phyloP scores from a whole-genome alignment of 2,888 invertebrate species.

The Acrobeloides nanus region DNA sequence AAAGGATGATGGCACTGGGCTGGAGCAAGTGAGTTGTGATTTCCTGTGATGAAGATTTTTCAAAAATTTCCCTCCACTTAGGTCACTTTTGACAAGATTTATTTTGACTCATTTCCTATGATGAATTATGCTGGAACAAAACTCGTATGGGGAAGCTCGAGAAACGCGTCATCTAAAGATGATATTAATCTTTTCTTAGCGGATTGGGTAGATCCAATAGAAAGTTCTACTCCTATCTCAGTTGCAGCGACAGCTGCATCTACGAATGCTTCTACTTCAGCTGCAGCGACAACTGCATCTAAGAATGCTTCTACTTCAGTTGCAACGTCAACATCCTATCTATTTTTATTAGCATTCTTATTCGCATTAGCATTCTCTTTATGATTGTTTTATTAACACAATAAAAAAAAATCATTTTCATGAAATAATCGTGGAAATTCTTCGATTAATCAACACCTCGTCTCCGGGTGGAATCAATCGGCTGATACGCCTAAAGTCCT shows the following conservation, averaged over 20 bases:
- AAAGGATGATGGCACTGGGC: conserved; percentile 38
- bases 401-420: too few species aligned
- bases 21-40: conserved; percentile 25
- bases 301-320: background rate
- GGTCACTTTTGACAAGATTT: conserved; percentile 33
- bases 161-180: conserved; percentile 14
- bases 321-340: too few species aligned
- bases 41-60: background rate
- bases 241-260: too few species aligned
- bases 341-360: too few species aligned
- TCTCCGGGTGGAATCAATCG: conserved; percentile 23
- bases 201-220: conserved; percentile 38
- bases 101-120: conserved; percentile 50
- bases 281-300: background rate
- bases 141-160: conserved; percentile 33
- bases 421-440: conserved; percentile 15
- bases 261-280: background rate
- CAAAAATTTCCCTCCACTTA: conserved; percentile 4
- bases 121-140: conserved; percentile 41
- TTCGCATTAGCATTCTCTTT: too few species aligned
- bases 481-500: conserved; percentile 16
- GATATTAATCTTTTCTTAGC: conserved; percentile 46
- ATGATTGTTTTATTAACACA: too few species aligned
- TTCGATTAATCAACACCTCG: conserved; percentile 18
- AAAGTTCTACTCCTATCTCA: too few species aligned